Conservation (phyloP, 92 coral and sea anemone genomes). For the Palythoa caribaeorum region DNA sequence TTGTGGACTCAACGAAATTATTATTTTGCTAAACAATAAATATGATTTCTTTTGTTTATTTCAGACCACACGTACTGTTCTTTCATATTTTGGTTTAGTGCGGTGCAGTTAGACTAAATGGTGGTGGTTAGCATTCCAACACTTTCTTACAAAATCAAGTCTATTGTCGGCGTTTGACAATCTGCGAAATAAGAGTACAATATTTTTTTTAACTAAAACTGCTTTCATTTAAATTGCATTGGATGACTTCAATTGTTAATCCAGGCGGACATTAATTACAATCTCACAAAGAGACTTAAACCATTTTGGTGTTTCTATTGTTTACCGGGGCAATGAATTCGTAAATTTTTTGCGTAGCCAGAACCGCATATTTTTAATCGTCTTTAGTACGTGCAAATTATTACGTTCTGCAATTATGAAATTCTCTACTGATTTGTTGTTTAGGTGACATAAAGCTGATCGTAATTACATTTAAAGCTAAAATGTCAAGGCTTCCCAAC, state of each 20-base stretch:
- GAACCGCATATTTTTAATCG: background rate
- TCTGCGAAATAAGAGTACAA: background rate
- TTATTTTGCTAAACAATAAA: background rate
- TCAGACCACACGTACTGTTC: background rate
- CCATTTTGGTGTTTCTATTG: background rate
- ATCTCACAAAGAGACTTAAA: slow-evolving; percentile 1
- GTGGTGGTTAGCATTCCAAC: too few relatives aligned
- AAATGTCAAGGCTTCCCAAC: background rate
- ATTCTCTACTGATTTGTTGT: too few relatives aligned
- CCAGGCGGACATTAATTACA: background rate
- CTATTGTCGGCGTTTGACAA: background rate
- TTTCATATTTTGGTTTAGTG: background rate
- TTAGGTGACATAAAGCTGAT: background rate
- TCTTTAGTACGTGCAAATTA: background rate
- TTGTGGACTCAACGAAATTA: background rate
- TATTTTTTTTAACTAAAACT: background rate
- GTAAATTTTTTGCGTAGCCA: background rate
- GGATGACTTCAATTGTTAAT: background rate
- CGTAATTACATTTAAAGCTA: background rate
- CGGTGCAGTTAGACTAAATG: too few relatives aligned
- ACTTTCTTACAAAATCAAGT: too few relatives aligned
- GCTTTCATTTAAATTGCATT: background rate
- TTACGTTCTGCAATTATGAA: background rate
- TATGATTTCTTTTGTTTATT: background rate
- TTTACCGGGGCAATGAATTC: background rate